Conservation (phyloP, 2,888 invertebrate genomes). For the Coelogynopora nodosa region DNA sequence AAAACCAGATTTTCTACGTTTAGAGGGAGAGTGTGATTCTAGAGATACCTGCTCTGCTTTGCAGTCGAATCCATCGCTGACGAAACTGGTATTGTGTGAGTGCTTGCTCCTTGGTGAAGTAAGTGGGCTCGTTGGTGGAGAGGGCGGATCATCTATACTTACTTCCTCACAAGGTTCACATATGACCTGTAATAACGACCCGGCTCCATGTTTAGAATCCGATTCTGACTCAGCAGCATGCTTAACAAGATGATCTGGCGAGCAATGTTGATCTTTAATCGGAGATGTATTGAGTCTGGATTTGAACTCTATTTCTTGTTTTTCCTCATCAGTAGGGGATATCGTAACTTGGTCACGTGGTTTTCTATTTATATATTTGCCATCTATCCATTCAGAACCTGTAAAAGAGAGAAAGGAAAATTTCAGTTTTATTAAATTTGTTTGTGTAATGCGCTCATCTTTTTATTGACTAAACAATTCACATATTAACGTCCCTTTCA, state of each 20-base stretch:
- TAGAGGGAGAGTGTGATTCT: not conserved
- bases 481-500: no score
- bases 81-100: not conserved
- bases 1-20: constrained; percentile 41
- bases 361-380: no score
- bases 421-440: no score
- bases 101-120: not conserved
- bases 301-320: not conserved
- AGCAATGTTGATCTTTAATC: no score
- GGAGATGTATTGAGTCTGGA: not conserved
- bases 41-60: not conserved
- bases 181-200: not conserved
- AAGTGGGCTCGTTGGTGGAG: not conserved
- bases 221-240: not conserved
- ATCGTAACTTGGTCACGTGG: not conserved
- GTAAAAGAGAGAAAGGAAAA: no score
- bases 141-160: not conserved
- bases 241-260: no score
- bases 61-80: constrained; percentile 16
- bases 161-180: not conserved
- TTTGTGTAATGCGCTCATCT: no score
- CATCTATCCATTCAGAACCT: no score
- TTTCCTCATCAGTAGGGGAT: not conserved
- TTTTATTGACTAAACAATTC: no score
- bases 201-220: not conserved